phyloP scores from a whole-genome alignment of 1,140 invertebrate genomes.

The Agrypnia vestita region DNA sequence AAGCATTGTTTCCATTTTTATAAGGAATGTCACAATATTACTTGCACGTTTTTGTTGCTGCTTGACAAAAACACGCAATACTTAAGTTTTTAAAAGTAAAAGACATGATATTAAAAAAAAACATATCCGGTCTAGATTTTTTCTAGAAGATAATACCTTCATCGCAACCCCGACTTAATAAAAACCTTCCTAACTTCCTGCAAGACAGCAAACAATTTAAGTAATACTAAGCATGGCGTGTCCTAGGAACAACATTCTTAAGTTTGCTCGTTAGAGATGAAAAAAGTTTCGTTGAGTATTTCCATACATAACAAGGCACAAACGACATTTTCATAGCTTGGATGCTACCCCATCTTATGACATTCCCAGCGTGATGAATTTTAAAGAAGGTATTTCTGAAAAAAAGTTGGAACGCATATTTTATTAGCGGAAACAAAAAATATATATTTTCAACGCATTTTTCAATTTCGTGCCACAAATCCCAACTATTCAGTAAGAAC shows the following conservation, averaged over 20 bases:
- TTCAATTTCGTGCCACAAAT: no score
- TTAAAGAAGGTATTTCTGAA: not conserved
- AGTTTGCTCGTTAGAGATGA: slow-evolving; percentile 45
- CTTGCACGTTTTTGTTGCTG: no score
- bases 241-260: slow-evolving; percentile 40
- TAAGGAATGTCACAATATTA: no score
- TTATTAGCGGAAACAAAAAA: no score
- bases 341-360: slow-evolving; percentile 10
- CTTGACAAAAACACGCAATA: no score
- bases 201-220: slow-evolving; percentile 37
- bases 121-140: no score
- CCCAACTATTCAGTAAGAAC: no score
- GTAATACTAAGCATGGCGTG: slow-evolving; percentile 35
- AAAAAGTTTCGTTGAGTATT: slow-evolving; percentile 40
- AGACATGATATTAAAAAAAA: no score
- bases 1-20: no score
- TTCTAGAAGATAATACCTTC: slow-evolving; percentile 31
- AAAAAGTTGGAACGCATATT: not conserved
- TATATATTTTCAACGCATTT: no score
- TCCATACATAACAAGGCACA: slow-evolving; percentile 4
- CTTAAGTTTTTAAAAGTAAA: no score
- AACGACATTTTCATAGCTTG: slow-evolving; percentile 35
- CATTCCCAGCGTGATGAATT: not conserved
- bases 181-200: slow-evolving; percentile 15
- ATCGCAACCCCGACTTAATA: not conserved